Evolutionary conservation across 2,888 invertebrate species (phyloP).

Genomic region (Andrena camellia): DNA sequence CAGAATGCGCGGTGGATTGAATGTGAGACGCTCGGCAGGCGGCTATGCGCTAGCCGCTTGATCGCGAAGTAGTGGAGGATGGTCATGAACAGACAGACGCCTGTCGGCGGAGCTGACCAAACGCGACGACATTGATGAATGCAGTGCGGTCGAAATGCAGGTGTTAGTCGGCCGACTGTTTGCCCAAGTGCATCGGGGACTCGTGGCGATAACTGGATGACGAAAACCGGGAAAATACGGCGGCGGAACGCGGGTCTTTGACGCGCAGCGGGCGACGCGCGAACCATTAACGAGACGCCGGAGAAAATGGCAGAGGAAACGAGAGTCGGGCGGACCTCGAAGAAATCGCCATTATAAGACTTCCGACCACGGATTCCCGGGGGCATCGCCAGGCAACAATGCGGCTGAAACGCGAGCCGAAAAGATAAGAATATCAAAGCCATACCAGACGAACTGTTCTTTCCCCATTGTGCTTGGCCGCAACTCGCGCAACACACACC

Average conservation of each 20-base stretch:
- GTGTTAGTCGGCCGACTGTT: conserved; percentile 49
- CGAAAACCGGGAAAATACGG: not conserved
- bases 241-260: conserved; percentile 31
- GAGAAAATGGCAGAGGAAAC: conserved; percentile 56
- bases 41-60: too few species aligned
- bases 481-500: conserved; percentile 42
- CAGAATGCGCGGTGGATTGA: too few species aligned
- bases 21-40: too few species aligned
- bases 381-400: conserved; percentile 64
- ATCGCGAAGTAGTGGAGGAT: too few species aligned
- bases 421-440: conserved; percentile 76
- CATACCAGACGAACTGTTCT: conserved; percentile 70
- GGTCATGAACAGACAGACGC: too few species aligned
- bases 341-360: conserved; percentile 71
- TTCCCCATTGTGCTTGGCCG: conserved; percentile 47
- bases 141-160: conserved; percentile 14
- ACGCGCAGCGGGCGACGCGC: conserved; percentile 45
- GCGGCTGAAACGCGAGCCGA: conserved; percentile 59
- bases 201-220: conserved; percentile 27
- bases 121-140: not conserved
- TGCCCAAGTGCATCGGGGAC: conserved; percentile 52
- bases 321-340: conserved; percentile 58
- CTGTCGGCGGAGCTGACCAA: not conserved
- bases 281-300: conserved; percentile 63
- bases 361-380: conserved; percentile 62